Percentiles rank a stretch among this genome's conserved stretches.
Conservation (phyloP, 2,797 vertebrate genomes). For the Phoebastria nigripes region DNA sequence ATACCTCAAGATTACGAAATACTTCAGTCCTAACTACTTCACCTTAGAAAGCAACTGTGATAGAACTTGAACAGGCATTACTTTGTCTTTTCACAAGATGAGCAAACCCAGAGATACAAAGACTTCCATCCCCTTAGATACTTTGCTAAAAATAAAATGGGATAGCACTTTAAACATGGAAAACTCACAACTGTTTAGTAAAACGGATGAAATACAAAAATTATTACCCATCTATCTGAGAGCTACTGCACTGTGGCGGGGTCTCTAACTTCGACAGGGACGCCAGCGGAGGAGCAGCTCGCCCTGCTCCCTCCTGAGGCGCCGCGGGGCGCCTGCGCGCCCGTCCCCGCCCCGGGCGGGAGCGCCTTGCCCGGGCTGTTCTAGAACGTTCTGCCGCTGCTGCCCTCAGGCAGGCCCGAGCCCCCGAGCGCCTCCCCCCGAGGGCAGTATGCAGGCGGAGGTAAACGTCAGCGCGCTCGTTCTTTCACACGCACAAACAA, state of each 20-base stretch:
- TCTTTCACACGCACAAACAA: rapidly evolving
- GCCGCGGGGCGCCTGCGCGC: too few relatives aligned
- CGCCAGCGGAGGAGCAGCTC: rapidly evolving
- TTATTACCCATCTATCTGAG: background rate
- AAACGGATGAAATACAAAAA: background rate
- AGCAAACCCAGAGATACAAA: background rate
- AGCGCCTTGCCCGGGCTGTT: rapidly evolving
- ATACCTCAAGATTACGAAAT: background rate
- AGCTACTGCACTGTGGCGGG: rapidly evolving
- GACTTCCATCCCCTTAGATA: background rate
- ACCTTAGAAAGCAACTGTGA: background rate
- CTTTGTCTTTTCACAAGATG: background rate
- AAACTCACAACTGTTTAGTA: background rate
- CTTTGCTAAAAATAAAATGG: background rate
- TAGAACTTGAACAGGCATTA: background rate
- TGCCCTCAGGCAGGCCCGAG: too few relatives aligned
- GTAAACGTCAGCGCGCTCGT: rapidly evolving
- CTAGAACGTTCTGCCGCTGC: background rate
- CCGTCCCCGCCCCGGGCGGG: too few relatives aligned
- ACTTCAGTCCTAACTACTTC: background rate
- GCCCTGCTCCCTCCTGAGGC: too few relatives aligned
- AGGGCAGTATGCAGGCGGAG: rapidly evolving
- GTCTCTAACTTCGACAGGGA: rapidly evolving
- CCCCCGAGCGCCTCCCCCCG: rapidly evolving
- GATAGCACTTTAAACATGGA: background rate